phyloP scores from a whole-genome alignment of 2,797 vertebrate species.

The Hemibagrus guttatus region DNA sequence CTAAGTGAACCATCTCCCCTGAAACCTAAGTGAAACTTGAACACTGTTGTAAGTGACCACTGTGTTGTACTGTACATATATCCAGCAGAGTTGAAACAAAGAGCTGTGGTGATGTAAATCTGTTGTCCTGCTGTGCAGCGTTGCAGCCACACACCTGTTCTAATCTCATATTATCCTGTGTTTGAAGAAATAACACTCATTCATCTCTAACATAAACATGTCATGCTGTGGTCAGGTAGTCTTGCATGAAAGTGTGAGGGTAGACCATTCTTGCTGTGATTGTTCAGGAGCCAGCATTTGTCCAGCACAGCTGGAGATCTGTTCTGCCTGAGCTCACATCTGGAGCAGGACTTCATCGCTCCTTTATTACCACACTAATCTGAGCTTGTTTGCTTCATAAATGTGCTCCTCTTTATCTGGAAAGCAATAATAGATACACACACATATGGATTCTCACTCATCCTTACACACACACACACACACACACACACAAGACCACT shows the following conservation, averaged over 20 bases:
- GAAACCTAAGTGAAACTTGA: neutral
- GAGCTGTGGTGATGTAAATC: neutral
- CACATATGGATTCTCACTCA: slow-evolving; percentile 7
- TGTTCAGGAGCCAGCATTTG: slow-evolving; percentile 34
- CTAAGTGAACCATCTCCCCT: neutral
- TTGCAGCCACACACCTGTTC: slow-evolving; percentile 43
- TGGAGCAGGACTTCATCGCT: slow-evolving; percentile 26
- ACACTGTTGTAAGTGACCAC: neutral
- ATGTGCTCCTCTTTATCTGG: neutral
- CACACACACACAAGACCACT: slow-evolving; percentile 7
- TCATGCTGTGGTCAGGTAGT: slow-evolving; percentile 25
- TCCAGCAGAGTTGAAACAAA: neutral
- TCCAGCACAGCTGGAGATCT: slow-evolving; percentile 34
- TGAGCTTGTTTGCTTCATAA: slow-evolving; percentile 34
- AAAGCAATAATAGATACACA: slow-evolving; percentile 7
- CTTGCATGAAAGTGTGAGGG: slow-evolving; percentile 29
- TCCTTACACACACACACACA: slow-evolving; percentile 20
- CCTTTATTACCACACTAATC: slow-evolving; percentile 2
- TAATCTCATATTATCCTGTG: neutral
- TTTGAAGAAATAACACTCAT: slow-evolving; percentile 15
- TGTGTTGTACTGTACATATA: neutral
- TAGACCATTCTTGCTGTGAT: slow-evolving; percentile 29
- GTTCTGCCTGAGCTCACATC: slow-evolving; percentile 25
- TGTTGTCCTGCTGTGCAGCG: neutral
- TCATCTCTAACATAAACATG: slow-evolving; percentile 23